Conservation (phyloP, 2,888 invertebrate genomes). For the Euzophera pinguis region DNA sequence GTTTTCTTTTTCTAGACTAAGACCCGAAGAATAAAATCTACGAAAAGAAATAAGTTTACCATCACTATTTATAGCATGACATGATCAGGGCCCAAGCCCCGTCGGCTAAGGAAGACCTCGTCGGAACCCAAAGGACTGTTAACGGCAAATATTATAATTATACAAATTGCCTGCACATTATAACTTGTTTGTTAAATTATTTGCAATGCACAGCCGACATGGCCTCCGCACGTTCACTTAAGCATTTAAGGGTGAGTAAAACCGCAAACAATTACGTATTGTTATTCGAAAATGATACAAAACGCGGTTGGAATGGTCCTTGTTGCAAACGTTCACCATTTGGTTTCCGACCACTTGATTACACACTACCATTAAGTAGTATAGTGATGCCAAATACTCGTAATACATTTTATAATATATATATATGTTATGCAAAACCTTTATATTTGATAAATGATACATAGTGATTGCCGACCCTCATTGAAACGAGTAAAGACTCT, state of each 20-base stretch:
- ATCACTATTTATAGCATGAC: too few relatives aligned
- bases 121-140: slow-evolving; percentile 18
- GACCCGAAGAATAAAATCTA: too few relatives aligned
- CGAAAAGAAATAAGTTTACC: too few relatives aligned
- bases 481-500: too few relatives aligned
- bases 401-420: neutral
- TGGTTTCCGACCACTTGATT: slow-evolving; percentile 7
- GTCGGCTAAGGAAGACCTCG: slow-evolving; percentile 20
- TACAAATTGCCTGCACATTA: slow-evolving; percentile 24
- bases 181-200: slow-evolving; percentile 28
- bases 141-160: slow-evolving; percentile 28
- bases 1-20: too few relatives aligned
- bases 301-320: slow-evolving; percentile 15
- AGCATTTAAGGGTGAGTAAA: slow-evolving; percentile 27
- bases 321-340: slow-evolving; percentile 11
- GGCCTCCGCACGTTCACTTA: slow-evolving; percentile 21
- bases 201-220: slow-evolving; percentile 20
- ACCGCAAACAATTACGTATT: slow-evolving; percentile 27
- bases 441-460: too few relatives aligned
- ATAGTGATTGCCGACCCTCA: too few relatives aligned
- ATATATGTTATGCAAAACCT: neutral
- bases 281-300: slow-evolving; percentile 15
- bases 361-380: neutral
- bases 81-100: slow-evolving; percentile 1
- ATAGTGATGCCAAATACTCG: neutral